phyloP scores from a whole-genome alignment of 2,113 vertebrate genomes.

The Melospiza georgiana region DNA sequence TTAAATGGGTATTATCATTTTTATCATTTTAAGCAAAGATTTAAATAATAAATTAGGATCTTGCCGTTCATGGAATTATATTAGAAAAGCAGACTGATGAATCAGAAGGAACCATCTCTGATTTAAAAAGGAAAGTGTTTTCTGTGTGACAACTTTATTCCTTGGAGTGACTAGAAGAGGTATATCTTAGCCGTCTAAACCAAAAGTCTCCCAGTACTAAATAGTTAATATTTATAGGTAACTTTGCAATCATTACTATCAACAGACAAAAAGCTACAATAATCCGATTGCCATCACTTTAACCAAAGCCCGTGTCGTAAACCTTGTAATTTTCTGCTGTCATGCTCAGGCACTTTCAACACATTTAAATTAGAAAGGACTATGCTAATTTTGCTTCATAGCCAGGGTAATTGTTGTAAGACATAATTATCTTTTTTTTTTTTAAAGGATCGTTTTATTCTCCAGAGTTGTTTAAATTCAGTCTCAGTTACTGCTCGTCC shows the following conservation, averaged over 20 bases:
- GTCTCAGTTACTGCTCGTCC: constrained; percentile 66
- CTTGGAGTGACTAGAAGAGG: not conserved
- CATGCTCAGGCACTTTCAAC: constrained; percentile 80
- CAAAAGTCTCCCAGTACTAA: constrained; percentile 48
- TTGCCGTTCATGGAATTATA: not conserved
- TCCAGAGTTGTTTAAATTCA: constrained; percentile 75
- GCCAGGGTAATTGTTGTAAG: constrained; percentile 79
- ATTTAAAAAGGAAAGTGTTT: not conserved
- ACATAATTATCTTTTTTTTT: constrained; percentile 79
- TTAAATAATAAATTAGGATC: not conserved
- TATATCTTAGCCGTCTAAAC: not conserved
- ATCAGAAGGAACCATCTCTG: not conserved
- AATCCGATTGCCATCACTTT: constrained; percentile 73
- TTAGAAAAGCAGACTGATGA: not conserved
- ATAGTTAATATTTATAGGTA: constrained; percentile 73
- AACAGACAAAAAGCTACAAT: constrained; percentile 67
- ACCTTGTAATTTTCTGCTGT: constrained; percentile 83
- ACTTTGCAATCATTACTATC: constrained; percentile 64
- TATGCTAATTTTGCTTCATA: constrained; percentile 84
- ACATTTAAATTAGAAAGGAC: constrained; percentile 85
- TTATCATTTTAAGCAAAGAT: not conserved
- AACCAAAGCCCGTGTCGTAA: constrained; percentile 76
- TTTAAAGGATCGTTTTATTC: constrained; percentile 69
- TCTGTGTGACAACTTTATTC: not conserved
- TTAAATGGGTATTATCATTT: not conserved